A percentile compares a stretch with the other conserved stretches of the same genome.
phyloP scores from a whole-genome alignment of 2,888 invertebrate genomes.

The Agriotes lineatus region DNA sequence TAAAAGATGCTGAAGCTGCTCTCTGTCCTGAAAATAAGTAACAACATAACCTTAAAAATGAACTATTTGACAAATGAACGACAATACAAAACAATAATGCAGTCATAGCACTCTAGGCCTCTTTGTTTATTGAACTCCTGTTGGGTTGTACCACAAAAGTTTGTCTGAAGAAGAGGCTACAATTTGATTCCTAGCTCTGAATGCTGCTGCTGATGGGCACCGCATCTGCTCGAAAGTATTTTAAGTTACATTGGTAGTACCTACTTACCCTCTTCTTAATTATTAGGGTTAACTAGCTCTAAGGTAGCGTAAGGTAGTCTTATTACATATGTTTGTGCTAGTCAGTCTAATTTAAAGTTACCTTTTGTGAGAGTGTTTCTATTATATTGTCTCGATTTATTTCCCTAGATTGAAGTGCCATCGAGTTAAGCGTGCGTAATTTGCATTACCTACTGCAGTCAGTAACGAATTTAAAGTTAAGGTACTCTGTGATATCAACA shows the following conservation, averaged over 20 bases:
- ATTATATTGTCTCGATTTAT: conserved; percentile 13
- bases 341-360: conserved; percentile 33
- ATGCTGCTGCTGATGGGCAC: too few relatives aligned
- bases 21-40: too few relatives aligned
- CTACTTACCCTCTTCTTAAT: conserved; percentile 16
- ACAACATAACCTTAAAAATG: too few relatives aligned
- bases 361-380: conserved; percentile 25
- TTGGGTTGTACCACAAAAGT: too few relatives aligned
- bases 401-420: conserved; percentile 33
- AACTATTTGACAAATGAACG: too few relatives aligned
- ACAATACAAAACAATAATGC: too few relatives aligned
- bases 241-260: not conserved
- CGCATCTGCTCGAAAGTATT: too few relatives aligned
- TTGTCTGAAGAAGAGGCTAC: too few relatives aligned
- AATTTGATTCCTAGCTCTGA: too few relatives aligned
- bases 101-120: too few relatives aligned
- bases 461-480: conserved; percentile 37
- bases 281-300: conserved; percentile 18
- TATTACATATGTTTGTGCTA: conserved; percentile 26
- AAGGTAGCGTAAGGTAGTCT: conserved; percentile 18
- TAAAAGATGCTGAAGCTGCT: too few relatives aligned
- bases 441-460: conserved; percentile 10
- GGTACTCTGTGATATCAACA: conserved; percentile 42
- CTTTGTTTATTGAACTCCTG: too few relatives aligned
- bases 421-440: conserved; percentile 19